Conservation (phyloP, 2,797 vertebrate species). For the Benthosema pterotum region DNA sequence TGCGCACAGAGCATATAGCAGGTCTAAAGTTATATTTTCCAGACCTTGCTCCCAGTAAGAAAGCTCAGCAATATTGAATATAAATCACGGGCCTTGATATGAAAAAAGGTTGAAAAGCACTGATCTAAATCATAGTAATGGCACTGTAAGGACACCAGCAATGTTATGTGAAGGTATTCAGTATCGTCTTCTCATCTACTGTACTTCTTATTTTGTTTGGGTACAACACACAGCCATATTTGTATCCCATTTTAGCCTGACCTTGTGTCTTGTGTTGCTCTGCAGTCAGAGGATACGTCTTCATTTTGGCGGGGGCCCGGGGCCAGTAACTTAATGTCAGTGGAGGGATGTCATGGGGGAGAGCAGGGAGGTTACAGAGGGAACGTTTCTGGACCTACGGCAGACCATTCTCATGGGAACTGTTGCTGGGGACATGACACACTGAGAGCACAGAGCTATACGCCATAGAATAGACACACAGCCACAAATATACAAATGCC, state of each 20-base stretch:
- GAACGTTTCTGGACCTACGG: conserved; percentile 61
- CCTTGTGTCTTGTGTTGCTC: conserved; percentile 41
- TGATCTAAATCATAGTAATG: no score
- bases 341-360: conserved; percentile 48
- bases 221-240: conserved; percentile 26
- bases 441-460: conserved; percentile 22
- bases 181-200: conserved; percentile 4
- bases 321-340: conserved; percentile 27
- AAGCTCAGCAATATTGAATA: no score
- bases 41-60: no score
- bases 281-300: conserved; percentile 25
- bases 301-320: conserved; percentile 3
- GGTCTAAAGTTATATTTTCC: no score
- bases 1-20: no score
- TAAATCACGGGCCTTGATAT: no score
- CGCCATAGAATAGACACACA: conserved; percentile 13
- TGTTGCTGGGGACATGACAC: no score
- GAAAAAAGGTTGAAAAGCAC: no score
- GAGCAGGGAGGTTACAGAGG: conserved; percentile 45
- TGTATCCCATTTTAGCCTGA: conserved; percentile 21
- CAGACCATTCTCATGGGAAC: conserved; percentile 77
- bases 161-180: conserved; percentile 10
- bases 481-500: no score
- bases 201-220: conserved; percentile 45
- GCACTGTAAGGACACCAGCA: no score